phyloP scores from a whole-genome alignment of 2,797 vertebrate genomes.

The Orientallactaga sibirica region DNA sequence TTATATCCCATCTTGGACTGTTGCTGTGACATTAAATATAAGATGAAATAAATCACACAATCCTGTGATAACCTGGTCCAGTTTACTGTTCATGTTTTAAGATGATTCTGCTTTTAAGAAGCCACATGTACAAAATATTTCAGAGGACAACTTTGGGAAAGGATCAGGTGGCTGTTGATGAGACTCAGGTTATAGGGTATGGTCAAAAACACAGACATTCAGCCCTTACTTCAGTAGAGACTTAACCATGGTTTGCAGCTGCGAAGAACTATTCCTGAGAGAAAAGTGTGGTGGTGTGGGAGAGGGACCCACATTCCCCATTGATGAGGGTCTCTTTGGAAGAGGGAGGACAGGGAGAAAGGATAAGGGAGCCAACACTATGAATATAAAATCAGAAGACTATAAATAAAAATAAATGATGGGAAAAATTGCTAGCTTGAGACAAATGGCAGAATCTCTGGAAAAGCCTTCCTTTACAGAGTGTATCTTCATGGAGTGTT shows the following conservation, averaged over 20 bases:
- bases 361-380: too few relatives aligned
- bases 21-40: background rate
- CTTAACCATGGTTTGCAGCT: background rate
- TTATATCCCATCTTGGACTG: background rate
- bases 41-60: background rate
- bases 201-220: background rate
- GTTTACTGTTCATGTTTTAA: background rate
- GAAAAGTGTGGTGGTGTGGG: background rate
- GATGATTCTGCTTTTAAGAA: constrained; percentile 31
- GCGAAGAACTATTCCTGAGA: background rate
- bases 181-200: background rate
- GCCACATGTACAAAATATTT: background rate
- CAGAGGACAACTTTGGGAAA: background rate
- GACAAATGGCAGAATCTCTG: background rate
- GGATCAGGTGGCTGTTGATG: background rate
- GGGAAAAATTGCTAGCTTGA: background rate
- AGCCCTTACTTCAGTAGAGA: background rate
- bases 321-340: too few relatives aligned
- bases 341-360: too few relatives aligned
- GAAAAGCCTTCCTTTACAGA: background rate
- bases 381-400: too few relatives aligned
- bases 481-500: background rate
- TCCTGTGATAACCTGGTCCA: background rate
- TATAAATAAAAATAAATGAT: too few relatives aligned
- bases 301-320: background rate